phyloP scores from a whole-genome alignment of 2,888 invertebrate species.

The Xiphydria camelus region DNA sequence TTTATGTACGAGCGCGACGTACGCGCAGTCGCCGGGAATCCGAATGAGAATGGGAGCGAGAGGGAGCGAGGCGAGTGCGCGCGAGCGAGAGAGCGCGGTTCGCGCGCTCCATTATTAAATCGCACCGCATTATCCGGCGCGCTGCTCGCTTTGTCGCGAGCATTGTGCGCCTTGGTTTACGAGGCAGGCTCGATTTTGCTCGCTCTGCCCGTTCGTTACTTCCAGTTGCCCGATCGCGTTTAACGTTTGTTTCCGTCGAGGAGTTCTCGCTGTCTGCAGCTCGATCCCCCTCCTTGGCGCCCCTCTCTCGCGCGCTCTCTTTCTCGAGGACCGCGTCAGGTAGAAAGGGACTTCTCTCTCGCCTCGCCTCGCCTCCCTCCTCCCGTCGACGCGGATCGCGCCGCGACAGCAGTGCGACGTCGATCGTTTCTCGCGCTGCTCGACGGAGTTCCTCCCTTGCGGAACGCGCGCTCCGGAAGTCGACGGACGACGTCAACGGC shows the following conservation, averaged over 20 bases:
- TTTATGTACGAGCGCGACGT: conserved; percentile 25
- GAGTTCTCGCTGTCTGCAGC: no score
- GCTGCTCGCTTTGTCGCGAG: conserved; percentile 29
- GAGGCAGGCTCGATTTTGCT: conserved; percentile 40
- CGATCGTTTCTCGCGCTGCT: no score
- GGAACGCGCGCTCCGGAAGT: neutral
- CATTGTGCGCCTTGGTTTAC: conserved; percentile 39
- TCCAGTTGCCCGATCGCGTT: conserved; percentile 48
- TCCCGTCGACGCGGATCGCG: neutral
- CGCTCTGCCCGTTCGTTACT: conserved; percentile 40
- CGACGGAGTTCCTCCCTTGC: neutral
- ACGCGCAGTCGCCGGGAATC: neutral
- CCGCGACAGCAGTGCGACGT: neutral
- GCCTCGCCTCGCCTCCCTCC: no score
- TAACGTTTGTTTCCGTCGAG: conserved; percentile 44
- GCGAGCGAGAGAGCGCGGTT: conserved; percentile 20
- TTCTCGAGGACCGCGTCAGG: no score
- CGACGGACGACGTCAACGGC: no score
- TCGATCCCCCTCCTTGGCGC: no score
- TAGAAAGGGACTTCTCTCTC: no score
- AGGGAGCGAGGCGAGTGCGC: neutral
- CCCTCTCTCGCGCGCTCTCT: neutral
- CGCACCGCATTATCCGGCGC: conserved; percentile 27
- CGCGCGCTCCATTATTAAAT: conserved; percentile 32
- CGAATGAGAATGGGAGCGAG: neutral